Percentiles rank a stretch among this genome's conserved stretches.
These are phyloP conservation scores for Colletes collaris DNA, from an alignment of 2,888 invertebrate genomes.

Conservation along the genomic window DNA sequence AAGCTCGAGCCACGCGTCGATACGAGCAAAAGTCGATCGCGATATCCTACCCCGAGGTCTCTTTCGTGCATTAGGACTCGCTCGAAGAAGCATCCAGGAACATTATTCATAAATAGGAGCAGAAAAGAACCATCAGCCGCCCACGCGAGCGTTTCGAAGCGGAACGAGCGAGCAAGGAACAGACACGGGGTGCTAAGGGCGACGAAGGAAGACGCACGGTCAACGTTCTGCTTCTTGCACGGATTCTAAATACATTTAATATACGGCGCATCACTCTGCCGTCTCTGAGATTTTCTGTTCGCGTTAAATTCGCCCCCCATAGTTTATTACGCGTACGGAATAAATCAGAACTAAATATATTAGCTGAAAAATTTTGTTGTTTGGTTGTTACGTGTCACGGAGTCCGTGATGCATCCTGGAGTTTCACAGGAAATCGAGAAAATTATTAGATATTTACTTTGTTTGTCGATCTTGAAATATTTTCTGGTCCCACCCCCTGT, in stretches of 20 bases:
- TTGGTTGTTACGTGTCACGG: too few species aligned
- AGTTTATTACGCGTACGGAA: conserved; percentile 4
- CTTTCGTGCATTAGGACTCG: not conserved
- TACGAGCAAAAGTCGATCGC: too few species aligned
- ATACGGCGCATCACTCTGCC: conserved; percentile 30
- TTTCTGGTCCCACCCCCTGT: too few species aligned
- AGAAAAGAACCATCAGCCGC: conserved; percentile 32
- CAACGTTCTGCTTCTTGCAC: conserved; percentile 62
- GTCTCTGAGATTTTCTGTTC: conserved; percentile 29
- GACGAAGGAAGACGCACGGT: conserved; percentile 51
- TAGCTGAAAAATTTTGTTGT: not conserved
- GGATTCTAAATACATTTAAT: conserved; percentile 64
- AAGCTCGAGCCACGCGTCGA: too few species aligned
- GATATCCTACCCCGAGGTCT: too few species aligned
- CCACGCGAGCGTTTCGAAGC: conserved; percentile 43
- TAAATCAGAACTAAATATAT: conserved; percentile 33
- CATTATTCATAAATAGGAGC: conserved; percentile 46
- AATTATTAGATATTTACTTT: too few species aligned
- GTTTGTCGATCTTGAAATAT: too few species aligned
- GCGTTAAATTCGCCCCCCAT: conserved; percentile 19
- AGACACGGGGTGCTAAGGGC: conserved; percentile 15
- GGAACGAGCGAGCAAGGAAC: conserved; percentile 19
- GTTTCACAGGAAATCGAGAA: too few species aligned
- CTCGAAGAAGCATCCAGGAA: conserved; percentile 2
- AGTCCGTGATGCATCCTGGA: too few species aligned